Base-by-base conservation (phyloP, 1,140 invertebrate genomes). In the Grapholita molesta region DNA sequence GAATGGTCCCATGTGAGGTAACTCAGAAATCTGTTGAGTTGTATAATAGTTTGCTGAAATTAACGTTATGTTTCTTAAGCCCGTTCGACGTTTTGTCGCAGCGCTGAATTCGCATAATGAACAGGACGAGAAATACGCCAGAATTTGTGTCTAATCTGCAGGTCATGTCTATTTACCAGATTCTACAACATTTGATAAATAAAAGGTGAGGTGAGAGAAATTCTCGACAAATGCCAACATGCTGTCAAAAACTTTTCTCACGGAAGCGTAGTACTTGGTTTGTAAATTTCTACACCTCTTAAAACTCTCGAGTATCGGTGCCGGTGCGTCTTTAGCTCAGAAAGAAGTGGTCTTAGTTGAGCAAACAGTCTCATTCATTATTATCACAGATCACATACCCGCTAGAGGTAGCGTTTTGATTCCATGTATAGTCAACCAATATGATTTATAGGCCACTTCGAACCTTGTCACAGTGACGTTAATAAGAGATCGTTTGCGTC, bases 311-410 rank as follows among this genome's bases (percentile, higher is more conserved):
- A 64, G 64, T 72, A 28, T 57, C 53, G 53, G 24, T 55, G 8
- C 25, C 53, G 53, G 24, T 55, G 8, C 25, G 53, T 57, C 53
- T 57, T 25, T 57, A 57, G 64, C 67, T 69, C 65, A 76, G 74
- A 79, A 78, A 77, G 24, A 77, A 75, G 77, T 75, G 71, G 75
- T 70, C 57, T 68, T 66, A 65, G 57, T 67, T 73, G 72, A 75
- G 57, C 67, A 78, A 75, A 77, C 74, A 73, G 71, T 72, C 71
- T 72, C 66, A 74, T 66, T 76, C 74, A 79, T 74, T 73, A 75
- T 38, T 38, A 11, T 38, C 35, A 15, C 35, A 38, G 35, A 38
- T 15, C n/a, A 3, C n/a, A n/a, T 38, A 38, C n/a, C n/a, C 35
- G 15, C 0, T 38, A 38, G n/a, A 38, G n/a, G 35, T 12, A 12